phyloP scores from a whole-genome alignment of 2,113 vertebrate genomes.

The human region GRCh38 chr4:151535501-151536000 shows the following conservation, averaged over 20 bases:
- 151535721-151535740: not conserved
- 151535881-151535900: not conserved
- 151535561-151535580: not conserved
- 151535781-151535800: not conserved
- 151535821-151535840: not conserved
- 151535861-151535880: not conserved
- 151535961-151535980: not conserved
- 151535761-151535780: not conserved
- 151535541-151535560: rapidly evolving
- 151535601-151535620: not conserved
- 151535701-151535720: not conserved
- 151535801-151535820: not conserved
- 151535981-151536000: not conserved
- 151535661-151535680: not conserved
- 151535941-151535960: not conserved
- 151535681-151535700: not conserved
- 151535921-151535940: not conserved
- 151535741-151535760: not conserved
- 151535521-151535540: not conserved
- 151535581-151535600: not conserved
- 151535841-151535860: not conserved
- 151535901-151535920: not conserved
- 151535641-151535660: not conserved
- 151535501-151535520: not conserved
- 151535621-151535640: not conserved